Evolutionary conservation across 2,797 vertebrate species (phyloP).

Genomic region (Acropternis orthonyx): DNA sequence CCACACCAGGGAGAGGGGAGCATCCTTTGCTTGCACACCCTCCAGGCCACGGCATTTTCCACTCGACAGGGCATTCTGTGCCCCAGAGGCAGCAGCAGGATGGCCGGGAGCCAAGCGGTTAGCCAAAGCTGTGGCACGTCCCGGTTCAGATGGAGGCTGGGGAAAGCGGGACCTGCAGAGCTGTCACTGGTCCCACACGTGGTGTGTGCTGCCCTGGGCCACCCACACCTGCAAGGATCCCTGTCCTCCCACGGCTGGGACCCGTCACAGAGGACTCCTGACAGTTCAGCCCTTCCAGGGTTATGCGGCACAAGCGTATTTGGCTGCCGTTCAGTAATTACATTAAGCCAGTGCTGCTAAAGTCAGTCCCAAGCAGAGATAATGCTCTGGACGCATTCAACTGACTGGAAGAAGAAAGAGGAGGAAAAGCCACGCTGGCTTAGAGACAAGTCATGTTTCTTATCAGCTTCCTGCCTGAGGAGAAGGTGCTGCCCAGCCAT

Average conservation of each 20-base stretch:
- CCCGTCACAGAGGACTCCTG: neutral
- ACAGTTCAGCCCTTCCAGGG: neutral
- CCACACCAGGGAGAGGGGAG: fast-evolving
- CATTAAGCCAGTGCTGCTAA: constrained; percentile 50
- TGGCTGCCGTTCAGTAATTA: constrained; percentile 64
- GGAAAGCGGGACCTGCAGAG: neutral
- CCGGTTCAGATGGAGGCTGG: neutral
- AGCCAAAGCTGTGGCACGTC: fast-evolving
- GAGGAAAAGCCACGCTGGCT: constrained; percentile 60
- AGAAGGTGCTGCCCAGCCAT: constrained; percentile 64
- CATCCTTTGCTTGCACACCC: neutral
- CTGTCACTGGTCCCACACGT: fast-evolving
- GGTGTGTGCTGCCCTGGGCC: neutral
- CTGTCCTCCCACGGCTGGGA: neutral
- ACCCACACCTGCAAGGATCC: neutral
- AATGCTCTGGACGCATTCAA: constrained; percentile 47
- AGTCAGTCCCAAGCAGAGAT: constrained; percentile 56
- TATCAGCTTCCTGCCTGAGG: constrained; percentile 59
- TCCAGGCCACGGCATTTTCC: neutral
- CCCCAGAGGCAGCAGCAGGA: neutral
- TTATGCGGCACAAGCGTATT: neutral
- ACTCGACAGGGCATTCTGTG: neutral
- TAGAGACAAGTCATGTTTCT: constrained; percentile 67
- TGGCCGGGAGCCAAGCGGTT: fast-evolving
- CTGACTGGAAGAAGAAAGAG: constrained; percentile 57